Evolutionary conservation across 2,113 vertebrate species (phyloP).

Genomic region (Melanerpes aurifrons): DNA sequence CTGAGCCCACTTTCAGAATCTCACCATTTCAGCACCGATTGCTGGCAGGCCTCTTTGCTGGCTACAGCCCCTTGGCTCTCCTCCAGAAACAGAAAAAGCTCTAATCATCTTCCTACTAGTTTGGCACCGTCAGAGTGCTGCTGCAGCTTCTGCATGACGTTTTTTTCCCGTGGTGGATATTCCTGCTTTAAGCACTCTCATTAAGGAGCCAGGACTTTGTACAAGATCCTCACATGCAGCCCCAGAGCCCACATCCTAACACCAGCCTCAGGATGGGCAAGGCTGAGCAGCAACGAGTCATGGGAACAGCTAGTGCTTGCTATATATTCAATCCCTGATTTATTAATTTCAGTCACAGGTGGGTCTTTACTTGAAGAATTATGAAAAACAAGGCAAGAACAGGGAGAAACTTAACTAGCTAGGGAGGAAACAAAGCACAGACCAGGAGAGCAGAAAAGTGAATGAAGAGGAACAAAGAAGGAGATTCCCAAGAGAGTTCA

Average conservation of each 20-base stretch:
- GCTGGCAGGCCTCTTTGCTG: slow-evolving; percentile 38
- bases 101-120: slow-evolving; percentile 54
- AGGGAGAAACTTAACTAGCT: neutral
- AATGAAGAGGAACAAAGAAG: neutral
- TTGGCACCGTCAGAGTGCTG: slow-evolving; percentile 29
- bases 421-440: neutral
- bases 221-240: neutral
- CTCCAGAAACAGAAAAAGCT: slow-evolving; percentile 42
- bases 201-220: neutral
- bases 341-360: neutral
- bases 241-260: neutral
- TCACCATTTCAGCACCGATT: neutral
- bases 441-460: neutral
- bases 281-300: neutral
- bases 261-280: neutral
- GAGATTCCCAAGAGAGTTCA: neutral
- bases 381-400: neutral
- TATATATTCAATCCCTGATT: neutral
- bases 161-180: neutral
- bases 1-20: neutral
- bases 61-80: slow-evolving; percentile 26
- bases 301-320: fast-evolving
- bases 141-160: slow-evolving; percentile 48
- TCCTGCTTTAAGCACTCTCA: slow-evolving; percentile 25
- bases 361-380: neutral